Conservation (phyloP, 2,797 vertebrate genomes). For the Leucoraja ocellata region DNA sequence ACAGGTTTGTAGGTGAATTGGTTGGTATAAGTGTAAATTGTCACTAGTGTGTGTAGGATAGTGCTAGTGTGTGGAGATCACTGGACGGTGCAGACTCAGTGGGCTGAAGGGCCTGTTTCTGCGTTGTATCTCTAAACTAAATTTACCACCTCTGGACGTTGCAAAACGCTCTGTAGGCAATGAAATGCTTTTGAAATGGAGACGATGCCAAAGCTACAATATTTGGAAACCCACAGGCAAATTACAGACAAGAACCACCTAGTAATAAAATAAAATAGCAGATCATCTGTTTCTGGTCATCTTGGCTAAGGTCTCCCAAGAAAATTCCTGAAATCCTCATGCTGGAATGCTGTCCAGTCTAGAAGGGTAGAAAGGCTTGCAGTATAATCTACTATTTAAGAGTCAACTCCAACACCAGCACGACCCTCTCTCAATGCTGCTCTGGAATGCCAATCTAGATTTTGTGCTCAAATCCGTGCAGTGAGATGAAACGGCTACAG, state of each 20-base stretch:
- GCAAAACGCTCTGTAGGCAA: background rate
- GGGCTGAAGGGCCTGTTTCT: too few species aligned
- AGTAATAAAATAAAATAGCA: background rate
- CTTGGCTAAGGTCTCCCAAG: background rate
- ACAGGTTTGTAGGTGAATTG: too few species aligned
- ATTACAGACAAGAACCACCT: background rate
- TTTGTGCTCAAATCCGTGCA: background rate
- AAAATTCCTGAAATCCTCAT: background rate
- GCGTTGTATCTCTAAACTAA: too few species aligned
- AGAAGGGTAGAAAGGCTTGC: background rate
- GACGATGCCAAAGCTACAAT: background rate
- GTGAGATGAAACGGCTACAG: background rate
- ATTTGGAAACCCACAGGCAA: background rate
- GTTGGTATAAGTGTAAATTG: too few species aligned
- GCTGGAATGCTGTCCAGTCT: background rate
- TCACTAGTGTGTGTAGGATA: too few species aligned
- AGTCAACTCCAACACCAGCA: background rate
- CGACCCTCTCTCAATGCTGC: background rate
- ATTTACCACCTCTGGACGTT: too few species aligned
- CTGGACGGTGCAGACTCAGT: too few species aligned
- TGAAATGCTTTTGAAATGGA: background rate
- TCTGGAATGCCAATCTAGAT: background rate
- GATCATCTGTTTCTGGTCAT: background rate
- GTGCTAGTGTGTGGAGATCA: too few species aligned
- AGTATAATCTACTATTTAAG: background rate